Evolutionary conservation across 92 coral and sea anemone species (phyloP).

Genomic region (Porites evermanni): DNA sequence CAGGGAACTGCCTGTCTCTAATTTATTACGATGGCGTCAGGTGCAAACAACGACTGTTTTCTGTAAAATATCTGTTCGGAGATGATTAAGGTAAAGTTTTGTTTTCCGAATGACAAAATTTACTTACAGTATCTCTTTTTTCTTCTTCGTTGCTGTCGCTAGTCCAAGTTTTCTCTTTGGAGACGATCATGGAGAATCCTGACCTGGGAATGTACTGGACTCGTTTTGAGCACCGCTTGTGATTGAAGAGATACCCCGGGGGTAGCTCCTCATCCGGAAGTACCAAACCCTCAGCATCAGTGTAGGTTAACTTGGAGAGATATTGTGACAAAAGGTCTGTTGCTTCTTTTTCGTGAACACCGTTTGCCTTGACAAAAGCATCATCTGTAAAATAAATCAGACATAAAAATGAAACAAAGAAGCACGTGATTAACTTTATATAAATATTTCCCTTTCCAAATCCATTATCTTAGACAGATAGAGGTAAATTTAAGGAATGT

Average conservation of each 20-base stretch:
- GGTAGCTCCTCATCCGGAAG: constrained; percentile 32
- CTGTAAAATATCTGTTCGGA: too few species aligned
- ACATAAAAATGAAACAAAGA: too few species aligned
- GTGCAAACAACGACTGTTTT: too few species aligned
- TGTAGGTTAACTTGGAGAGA: constrained; percentile 28
- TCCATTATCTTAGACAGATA: too few species aligned
- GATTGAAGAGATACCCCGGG: constrained; percentile 3
- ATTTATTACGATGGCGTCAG: too few species aligned
- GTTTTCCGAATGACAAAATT: not conserved
- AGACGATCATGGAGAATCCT: constrained; percentile 37
- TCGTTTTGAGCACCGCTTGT: constrained; percentile 31
- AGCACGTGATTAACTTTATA: too few species aligned
- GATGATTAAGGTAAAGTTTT: too few species aligned
- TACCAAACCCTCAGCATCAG: constrained; percentile 22
- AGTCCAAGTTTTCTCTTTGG: constrained; percentile 28
- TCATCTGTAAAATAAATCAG: constrained; percentile 13
- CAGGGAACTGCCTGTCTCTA: too few species aligned
- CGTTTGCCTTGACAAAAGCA: not conserved
- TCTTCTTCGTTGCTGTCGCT: constrained; percentile 19
- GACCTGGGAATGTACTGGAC: constrained; percentile 8
- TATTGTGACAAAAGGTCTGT: constrained; percentile 13
- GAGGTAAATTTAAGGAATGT: too few species aligned
- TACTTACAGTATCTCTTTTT: constrained; percentile 28
- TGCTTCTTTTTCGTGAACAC: constrained; percentile 29
- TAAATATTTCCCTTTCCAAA: too few species aligned